phyloP scores from a whole-genome alignment of 2,888 invertebrate genomes.

The Erynnis tages region DNA sequence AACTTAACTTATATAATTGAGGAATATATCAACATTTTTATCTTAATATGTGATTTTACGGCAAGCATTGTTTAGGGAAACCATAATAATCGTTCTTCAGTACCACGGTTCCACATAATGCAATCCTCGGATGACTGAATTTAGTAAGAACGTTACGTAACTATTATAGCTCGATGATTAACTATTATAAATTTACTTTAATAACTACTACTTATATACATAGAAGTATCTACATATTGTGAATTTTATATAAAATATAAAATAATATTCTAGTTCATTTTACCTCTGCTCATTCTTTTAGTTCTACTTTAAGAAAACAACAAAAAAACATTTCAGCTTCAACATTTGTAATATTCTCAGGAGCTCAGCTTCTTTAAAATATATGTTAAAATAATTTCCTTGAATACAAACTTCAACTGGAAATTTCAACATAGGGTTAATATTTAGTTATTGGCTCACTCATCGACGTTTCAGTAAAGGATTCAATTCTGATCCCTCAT shows the following conservation, averaged over 20 bases:
- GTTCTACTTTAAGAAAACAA: constrained; percentile 7
- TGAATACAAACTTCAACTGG: not conserved
- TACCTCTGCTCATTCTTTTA: not conserved
- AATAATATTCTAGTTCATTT: too few relatives aligned
- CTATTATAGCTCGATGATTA: too few relatives aligned
- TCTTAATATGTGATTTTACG: constrained; percentile 13
- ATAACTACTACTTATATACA: too few relatives aligned
- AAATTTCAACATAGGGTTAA: too few relatives aligned
- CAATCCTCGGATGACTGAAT: not conserved
- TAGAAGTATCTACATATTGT: too few relatives aligned
- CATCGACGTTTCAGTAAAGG: too few relatives aligned
- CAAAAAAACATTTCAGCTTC: constrained; percentile 8
- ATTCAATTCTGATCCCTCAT: too few relatives aligned
- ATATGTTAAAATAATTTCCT: constrained; percentile 22
- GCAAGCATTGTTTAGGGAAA: constrained; percentile 11
- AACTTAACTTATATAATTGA: not conserved
- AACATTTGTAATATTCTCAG: constrained; percentile 10
- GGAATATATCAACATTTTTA: constrained; percentile 9
- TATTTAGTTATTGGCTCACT: too few relatives aligned
- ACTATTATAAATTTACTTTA: too few relatives aligned
- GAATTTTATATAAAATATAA: too few relatives aligned
- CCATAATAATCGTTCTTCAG: not conserved
- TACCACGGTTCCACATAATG: not conserved
- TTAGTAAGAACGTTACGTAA: not conserved
- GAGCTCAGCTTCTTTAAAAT: constrained; percentile 18